Conservation (phyloP, 2,888 invertebrate species). For the Amiota minor region DNA sequence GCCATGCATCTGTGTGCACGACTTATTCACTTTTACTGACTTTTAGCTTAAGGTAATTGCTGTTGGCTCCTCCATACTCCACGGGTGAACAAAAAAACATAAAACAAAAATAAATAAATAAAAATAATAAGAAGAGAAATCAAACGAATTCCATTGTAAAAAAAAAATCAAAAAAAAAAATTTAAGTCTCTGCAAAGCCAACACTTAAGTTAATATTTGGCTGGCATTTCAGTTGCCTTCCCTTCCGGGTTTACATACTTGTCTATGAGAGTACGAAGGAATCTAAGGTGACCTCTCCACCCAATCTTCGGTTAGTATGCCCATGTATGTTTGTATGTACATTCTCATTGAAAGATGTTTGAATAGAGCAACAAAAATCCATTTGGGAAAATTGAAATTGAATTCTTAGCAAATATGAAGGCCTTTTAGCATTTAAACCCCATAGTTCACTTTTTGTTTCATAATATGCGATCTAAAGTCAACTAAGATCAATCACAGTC, state of each 20-base stretch:
- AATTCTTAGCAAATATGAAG: too few species aligned
- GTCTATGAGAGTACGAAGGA: not conserved
- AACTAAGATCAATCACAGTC: too few species aligned
- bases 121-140: not conserved
- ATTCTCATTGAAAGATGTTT: constrained; percentile 27
- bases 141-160: not conserved
- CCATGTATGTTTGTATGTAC: constrained; percentile 14
- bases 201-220: constrained; percentile 19
- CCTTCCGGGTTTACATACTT: not conserved
- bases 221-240: not conserved
- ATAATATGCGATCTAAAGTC: too few species aligned
- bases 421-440: too few species aligned
- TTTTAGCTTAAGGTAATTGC: constrained; percentile 21
- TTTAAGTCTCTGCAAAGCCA: not conserved
- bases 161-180: constrained; percentile 6
- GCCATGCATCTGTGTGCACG: not conserved
- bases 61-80: not conserved
- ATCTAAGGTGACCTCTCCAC: constrained; percentile 15
- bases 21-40: constrained; percentile 9
- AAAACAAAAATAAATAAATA: not conserved
- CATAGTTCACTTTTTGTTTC: too few species aligned
- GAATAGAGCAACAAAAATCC: constrained; percentile 23
- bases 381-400: constrained; percentile 56
- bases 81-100: too few species aligned
- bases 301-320: not conserved